Percentiles rank a stretch among this genome's conserved stretches.
These are phyloP conservation scores for Amitus sp. DNA, from an alignment of 2,888 invertebrate genomes.

Conservation along the genomic window DNA sequence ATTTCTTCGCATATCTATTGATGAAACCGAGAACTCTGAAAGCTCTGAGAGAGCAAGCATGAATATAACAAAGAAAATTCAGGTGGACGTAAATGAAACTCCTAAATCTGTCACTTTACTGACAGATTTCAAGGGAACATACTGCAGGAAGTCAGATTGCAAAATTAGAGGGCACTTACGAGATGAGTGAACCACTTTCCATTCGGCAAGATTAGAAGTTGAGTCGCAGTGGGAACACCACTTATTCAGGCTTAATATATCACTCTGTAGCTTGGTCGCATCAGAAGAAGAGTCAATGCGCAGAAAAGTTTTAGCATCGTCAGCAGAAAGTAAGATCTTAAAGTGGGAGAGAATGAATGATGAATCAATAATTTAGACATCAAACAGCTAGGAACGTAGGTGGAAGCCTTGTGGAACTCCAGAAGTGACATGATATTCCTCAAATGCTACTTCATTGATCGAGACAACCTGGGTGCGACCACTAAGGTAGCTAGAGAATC, in stretches of 20 bases:
- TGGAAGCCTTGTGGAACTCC: constrained; percentile 9
- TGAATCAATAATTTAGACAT: constrained; percentile 10
- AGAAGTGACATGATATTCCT: neutral
- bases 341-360: neutral
- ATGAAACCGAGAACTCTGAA: neutral
- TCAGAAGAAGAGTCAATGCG: neutral
- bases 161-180: too few relatives aligned
- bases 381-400: constrained; percentile 8
- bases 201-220: neutral
- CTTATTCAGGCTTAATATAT: too few relatives aligned
- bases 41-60: neutral
- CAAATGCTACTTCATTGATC: neutral
- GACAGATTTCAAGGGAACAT: too few relatives aligned
- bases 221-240: too few relatives aligned
- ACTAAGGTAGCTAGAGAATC: too few relatives aligned
- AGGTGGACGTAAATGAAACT: neutral
- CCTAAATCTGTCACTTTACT: neutral
- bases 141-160: too few relatives aligned
- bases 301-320: constrained; percentile 9
- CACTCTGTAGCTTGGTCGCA: neutral
- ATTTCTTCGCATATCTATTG: neutral
- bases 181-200: neutral
- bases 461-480: neutral
- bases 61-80: neutral
- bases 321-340: constrained; percentile 3